Base-by-base conservation (phyloP, 2,113 vertebrate species). In the Malurus elegans region DNA sequence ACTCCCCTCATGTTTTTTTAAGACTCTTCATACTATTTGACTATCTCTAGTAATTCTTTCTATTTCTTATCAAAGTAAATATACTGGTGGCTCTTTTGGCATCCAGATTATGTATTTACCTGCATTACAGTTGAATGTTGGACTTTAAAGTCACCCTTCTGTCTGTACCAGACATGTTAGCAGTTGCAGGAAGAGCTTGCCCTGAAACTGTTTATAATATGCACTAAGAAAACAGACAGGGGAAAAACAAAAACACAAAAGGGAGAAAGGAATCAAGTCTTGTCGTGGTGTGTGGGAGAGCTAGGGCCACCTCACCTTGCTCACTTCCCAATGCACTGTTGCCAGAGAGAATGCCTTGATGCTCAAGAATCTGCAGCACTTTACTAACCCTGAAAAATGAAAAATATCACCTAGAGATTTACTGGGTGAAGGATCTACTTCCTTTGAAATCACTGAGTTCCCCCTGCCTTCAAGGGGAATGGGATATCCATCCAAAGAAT, bases 121-220 rank as follows among this genome's bases (percentile, higher is more conserved):
- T 92, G 56, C 47, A n/a, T 83, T 74, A 29, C 8, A 60, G 47
- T 28, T 61, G 36, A 79, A 88, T 45, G 15, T 18, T 50, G 18
- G 36, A 92, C 47, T 82, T 67, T 80, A 73, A 95, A 91, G 32
- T 24, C 45, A 86, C 7, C 1, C 8, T 10, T 42, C 17, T 65
- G 51, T 57, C 31, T 3, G 0, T 32, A 58, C 15, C 29, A 79
- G 24, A 48, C 7, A 18, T 0, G 1, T 47, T 44, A 73, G 20
- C 40, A 79, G n/a, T 50, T 0, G 0, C 48, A 64, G 38, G 26
- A 54, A 79, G 28, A 82, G 31, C 45, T 65, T 83, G 28, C 21
- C 34, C 58, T 70, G 45, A 73, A 82, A 74, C 16, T 44, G 31
- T 57, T 72, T 42, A 10, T 69, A 45, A 69, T 42, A 45, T 79